Percentiles rank a stretch among this genome's conserved stretches.
Conservation (phyloP, 2,797 vertebrate species). For the Moxostoma hubbsi region DNA sequence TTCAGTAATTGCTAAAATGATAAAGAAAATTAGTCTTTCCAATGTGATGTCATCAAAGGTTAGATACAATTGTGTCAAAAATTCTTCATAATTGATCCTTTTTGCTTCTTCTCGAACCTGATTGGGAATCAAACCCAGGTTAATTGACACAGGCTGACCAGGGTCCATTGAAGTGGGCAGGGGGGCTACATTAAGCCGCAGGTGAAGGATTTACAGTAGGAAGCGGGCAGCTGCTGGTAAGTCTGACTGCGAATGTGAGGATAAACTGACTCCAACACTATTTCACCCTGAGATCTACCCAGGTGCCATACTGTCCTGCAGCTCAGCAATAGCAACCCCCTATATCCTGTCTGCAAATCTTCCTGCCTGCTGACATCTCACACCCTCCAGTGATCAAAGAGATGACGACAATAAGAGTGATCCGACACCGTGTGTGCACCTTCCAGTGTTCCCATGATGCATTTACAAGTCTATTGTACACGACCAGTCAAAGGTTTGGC, state of each 20-base stretch:
- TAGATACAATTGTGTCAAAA: neutral
- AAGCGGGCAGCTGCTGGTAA: neutral
- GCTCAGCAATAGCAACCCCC: constrained; percentile 18
- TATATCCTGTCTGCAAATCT: constrained; percentile 49
- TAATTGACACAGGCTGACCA: constrained; percentile 1
- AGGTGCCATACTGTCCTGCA: constrained; percentile 30
- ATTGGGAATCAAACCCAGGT: neutral
- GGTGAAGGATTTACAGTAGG: constrained; percentile 42
- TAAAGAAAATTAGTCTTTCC: too few relatives aligned
- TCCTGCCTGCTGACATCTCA: constrained; percentile 38
- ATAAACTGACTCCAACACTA: constrained; percentile 16
- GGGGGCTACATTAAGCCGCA: constrained; percentile 1
- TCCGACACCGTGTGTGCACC: constrained; percentile 23
- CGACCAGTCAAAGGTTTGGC: constrained; percentile 2
- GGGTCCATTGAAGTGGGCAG: neutral
- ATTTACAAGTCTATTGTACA: neutral
- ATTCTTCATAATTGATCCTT: neutral
- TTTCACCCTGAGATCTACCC: constrained; percentile 14
- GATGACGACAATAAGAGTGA: constrained; percentile 32
- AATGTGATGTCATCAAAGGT: neutral
- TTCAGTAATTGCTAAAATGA: constrained; percentile 30
- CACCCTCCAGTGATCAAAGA: constrained; percentile 48
- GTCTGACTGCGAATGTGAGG: neutral
- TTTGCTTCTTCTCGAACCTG: neutral
- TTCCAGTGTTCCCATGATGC: constrained; percentile 18